Evolutionary conservation across 2,888 invertebrate genomes (phyloP).

Genomic region (Torymus auratus): DNA sequence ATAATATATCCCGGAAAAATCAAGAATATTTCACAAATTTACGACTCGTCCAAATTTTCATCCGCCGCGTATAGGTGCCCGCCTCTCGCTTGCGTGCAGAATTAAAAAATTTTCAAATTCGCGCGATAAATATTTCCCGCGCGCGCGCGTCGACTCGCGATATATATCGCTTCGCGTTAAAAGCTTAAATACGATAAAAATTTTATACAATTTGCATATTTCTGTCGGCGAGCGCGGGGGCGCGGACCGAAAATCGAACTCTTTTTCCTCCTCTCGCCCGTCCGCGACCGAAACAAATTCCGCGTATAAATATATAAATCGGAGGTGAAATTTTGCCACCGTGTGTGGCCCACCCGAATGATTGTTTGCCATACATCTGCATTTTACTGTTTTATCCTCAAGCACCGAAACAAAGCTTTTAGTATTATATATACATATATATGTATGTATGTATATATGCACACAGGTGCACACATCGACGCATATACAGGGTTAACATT

Average conservation of each 20-base stretch:
- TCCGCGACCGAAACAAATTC: conserved; percentile 24
- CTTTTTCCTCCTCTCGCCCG: neutral
- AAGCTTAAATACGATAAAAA: conserved; percentile 27
- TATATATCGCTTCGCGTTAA: conserved; percentile 17
- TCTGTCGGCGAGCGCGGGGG: neutral
- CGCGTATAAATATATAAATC: conserved; percentile 32
- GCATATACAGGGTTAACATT: conserved; percentile 3
- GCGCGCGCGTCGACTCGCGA: no score
- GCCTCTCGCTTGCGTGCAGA: no score
- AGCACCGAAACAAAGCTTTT: conserved; percentile 39
- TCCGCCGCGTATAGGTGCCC: no score
- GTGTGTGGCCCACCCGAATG: conserved; percentile 2
- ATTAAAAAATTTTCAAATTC: no score
- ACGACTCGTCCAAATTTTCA: no score
- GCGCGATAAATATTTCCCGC: no score
- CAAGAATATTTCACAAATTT: no score
- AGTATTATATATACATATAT: neutral
- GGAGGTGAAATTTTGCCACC: conserved; percentile 28
- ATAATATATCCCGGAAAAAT: no score
- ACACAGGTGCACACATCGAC: neutral
- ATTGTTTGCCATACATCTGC: conserved; percentile 40
- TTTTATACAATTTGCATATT: conserved; percentile 34
- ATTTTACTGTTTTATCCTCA: conserved; percentile 42
- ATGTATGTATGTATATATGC: neutral
- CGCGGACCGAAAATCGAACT: conserved; percentile 2